Evolutionary conservation across 1,140 invertebrate species (phyloP), one percentile per base, ranked within the genome.

Genomic region (Euborellia annulipes): DNA sequence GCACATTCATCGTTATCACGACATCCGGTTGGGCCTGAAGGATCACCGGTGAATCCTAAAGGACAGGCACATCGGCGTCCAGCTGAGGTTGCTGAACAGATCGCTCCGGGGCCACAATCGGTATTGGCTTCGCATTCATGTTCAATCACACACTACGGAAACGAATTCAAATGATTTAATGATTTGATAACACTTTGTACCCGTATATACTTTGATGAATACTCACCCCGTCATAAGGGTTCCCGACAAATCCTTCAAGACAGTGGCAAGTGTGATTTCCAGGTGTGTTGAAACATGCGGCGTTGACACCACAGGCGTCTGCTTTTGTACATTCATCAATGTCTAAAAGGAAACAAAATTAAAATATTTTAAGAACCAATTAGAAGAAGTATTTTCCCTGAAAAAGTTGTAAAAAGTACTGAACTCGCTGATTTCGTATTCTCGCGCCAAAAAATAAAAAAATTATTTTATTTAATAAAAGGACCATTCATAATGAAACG

Each of bases 261-360:
- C 88, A 93, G 23, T 69, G 58, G 62, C 90, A 94, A 6, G 79
- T 88, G 58, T 88, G 90, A 62, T 91, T 91, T 56, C 89, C 90
- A 20, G 77, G 76, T 32, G 72, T 75, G 62, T 95, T 94, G 46
- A 73, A 70, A 59, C 90, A 95, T 18, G 80, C 53, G 14, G 86
- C 79, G 56, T 86, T 82, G 22, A 67, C 63, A 34, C 85, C 87
- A 58, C 87, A 93, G 43, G 82, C 75, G 52, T 74, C 72, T 13
- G 82, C 76, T 57, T 76, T 71, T 51, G 65, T 56, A 64, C 89
- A 94, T 67, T 93, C 89, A 58, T 94, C 72, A 37, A 92, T 79
- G 68, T 94, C 89, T 75, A 72, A 54, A n/a, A n/a, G n/a, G n/a
- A n/a, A n/a, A n/a, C n/a, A n/a, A n/a, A n/a, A n/a, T n/a, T n/a